These are phyloP conservation scores for Psettodes erumei DNA, from an alignment of 2,113 vertebrate genomes.

Conservation along the genomic window DNA sequence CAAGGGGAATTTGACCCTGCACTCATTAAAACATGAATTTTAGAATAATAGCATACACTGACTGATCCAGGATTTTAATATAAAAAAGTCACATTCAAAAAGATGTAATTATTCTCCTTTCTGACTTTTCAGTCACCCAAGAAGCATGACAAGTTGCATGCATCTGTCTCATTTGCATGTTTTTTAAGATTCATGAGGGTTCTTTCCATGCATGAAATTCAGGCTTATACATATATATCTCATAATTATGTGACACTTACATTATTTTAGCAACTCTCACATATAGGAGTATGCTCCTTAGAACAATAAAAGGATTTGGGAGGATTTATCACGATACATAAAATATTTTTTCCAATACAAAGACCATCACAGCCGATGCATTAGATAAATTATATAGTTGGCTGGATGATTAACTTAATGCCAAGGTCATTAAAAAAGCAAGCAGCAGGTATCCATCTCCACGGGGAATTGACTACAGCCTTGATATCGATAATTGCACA, in stretches of 20 bases:
- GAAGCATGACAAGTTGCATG: neutral
- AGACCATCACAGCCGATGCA: neutral
- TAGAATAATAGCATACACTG: neutral
- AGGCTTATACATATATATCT: neutral
- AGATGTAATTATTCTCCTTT: neutral
- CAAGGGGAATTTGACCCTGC: neutral
- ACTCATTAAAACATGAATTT: neutral
- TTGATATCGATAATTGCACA: neutral
- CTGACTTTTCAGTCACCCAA: neutral
- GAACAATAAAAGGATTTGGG: neutral
- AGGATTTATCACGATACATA: neutral
- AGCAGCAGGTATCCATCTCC: neutral
- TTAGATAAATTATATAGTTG: constrained; percentile 14
- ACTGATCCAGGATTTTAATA: neutral
- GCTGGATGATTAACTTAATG: constrained; percentile 17
- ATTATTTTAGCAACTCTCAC: neutral
- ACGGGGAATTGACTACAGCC: constrained; percentile 10
- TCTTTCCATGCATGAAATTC: neutral
- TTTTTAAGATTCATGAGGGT: constrained; percentile 17
- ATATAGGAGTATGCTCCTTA: neutral
- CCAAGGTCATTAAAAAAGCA: neutral
- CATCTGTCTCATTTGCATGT: neutral
- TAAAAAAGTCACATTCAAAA: neutral
- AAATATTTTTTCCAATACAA: neutral
- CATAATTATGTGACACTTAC: neutral